Percentiles rank a stretch among this genome's conserved stretches.
These are phyloP conservation scores for Coenobita brevimanus DNA, from an alignment of 1,140 invertebrate genomes.

Conservation along the genomic window DNA sequence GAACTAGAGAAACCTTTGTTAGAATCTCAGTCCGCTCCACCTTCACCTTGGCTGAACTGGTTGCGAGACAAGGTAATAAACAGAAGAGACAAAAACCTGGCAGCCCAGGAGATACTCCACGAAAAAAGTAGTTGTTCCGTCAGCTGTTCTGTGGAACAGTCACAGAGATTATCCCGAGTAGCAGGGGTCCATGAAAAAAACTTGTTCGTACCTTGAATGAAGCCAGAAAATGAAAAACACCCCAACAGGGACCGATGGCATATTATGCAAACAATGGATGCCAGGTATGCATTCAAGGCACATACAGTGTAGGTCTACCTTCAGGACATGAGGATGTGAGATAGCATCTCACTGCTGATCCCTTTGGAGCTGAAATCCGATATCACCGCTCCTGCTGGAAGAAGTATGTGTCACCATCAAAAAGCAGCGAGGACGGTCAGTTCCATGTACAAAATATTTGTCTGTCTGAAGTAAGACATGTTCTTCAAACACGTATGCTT, in stretches of 20 bases:
- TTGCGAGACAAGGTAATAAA: too few relatives aligned
- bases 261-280: slow-evolving; percentile 29
- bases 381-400: slow-evolving; percentile 22
- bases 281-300: slow-evolving; percentile 19
- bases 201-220: slow-evolving; percentile 20
- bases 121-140: slow-evolving; percentile 8
- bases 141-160: neutral
- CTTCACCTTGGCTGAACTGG: too few relatives aligned
- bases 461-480: slow-evolving; percentile 22
- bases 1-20: too few relatives aligned
- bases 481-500: slow-evolving; percentile 20
- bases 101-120: slow-evolving; percentile 11
- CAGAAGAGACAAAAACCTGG: slow-evolving; percentile 11
- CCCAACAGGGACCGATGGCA: slow-evolving; percentile 17
- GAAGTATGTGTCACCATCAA: slow-evolving; percentile 7
- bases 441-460: slow-evolving; percentile 21
- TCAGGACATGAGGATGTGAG: neutral
- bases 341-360: slow-evolving; percentile 15
- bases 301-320: slow-evolving; percentile 27
- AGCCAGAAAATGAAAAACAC: slow-evolving; percentile 15
- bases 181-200: slow-evolving; percentile 28
- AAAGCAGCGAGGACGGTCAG: neutral
- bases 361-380: slow-evolving; percentile 14
- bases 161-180: slow-evolving; percentile 4
- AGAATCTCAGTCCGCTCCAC: too few relatives aligned